phyloP scores from a whole-genome alignment of 2,113 vertebrate genomes.

The Salvelinus namaycush region DNA sequence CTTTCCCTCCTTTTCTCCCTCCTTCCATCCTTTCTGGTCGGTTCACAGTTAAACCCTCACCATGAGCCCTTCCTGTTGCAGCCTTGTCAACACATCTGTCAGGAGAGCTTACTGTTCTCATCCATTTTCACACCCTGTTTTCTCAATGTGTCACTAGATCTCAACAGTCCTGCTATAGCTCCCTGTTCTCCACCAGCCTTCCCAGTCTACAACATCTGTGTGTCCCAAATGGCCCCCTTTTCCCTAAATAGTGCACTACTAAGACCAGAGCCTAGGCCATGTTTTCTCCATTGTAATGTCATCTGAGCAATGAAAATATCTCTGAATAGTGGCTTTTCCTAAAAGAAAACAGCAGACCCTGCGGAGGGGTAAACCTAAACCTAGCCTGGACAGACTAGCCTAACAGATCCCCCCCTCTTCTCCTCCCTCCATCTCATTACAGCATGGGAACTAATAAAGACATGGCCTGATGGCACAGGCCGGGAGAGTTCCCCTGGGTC shows the following conservation, averaged over 20 bases:
- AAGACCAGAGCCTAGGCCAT: too few species aligned
- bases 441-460: slow-evolving; percentile 42
- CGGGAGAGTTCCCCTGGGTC: slow-evolving; percentile 8
- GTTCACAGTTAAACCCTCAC: slow-evolving; percentile 2
- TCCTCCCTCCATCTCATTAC: not conserved
- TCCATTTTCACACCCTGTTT: slow-evolving; percentile 70
- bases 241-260: too few species aligned
- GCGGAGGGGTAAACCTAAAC: not conserved
- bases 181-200: slow-evolving; percentile 41
- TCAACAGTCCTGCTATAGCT: slow-evolving; percentile 35
- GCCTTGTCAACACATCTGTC: slow-evolving; percentile 73
- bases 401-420: not conserved
- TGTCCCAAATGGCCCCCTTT: not conserved
- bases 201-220: slow-evolving; percentile 22
- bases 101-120: slow-evolving; percentile 61
- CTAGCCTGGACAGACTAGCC: not conserved
- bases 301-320: too few species aligned
- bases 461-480: slow-evolving; percentile 34
- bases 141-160: slow-evolving; percentile 68
- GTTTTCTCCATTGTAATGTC: too few species aligned
- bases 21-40: slow-evolving; percentile 1
- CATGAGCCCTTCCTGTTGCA: slow-evolving; percentile 37
- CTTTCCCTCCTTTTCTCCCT: slow-evolving; percentile 11
- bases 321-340: not conserved
- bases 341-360: not conserved